Conservation (phyloP, 2,113 vertebrate species). For the Bombycilla garrulus region DNA sequence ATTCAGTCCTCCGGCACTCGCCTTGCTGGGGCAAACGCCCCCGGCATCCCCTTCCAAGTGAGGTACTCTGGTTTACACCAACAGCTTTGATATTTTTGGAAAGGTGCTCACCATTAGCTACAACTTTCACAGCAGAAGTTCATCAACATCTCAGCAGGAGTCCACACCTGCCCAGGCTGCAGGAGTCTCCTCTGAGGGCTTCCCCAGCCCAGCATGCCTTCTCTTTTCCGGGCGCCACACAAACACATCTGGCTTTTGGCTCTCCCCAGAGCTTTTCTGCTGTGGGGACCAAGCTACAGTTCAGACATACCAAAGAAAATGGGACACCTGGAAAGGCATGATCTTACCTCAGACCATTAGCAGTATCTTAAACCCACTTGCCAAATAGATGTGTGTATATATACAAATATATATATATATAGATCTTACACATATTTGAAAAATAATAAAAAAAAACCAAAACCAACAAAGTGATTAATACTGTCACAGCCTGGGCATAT, state of each 20-base stretch:
- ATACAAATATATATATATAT: background rate
- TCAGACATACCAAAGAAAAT: background rate
- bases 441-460: background rate
- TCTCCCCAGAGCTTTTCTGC: background rate
- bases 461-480: background rate
- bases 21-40: background rate
- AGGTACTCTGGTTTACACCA: background rate
- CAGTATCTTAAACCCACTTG: background rate
- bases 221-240: rapidly evolving
- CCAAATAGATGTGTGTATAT: background rate
- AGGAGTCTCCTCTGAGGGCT: background rate
- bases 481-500: background rate
- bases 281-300: background rate
- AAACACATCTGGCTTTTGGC: background rate
- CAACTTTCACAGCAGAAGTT: background rate
- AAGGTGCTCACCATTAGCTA: background rate
- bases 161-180: background rate
- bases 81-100: background rate
- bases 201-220: rapidly evolving
- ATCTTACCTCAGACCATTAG: background rate
- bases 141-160: background rate
- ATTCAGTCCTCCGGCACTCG: background rate
- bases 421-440: background rate
- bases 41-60: background rate
- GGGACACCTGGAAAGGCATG: background rate